Evolutionary conservation across 2,113 vertebrate genomes (phyloP).

Genomic region (Himantopus leucocephalus): DNA sequence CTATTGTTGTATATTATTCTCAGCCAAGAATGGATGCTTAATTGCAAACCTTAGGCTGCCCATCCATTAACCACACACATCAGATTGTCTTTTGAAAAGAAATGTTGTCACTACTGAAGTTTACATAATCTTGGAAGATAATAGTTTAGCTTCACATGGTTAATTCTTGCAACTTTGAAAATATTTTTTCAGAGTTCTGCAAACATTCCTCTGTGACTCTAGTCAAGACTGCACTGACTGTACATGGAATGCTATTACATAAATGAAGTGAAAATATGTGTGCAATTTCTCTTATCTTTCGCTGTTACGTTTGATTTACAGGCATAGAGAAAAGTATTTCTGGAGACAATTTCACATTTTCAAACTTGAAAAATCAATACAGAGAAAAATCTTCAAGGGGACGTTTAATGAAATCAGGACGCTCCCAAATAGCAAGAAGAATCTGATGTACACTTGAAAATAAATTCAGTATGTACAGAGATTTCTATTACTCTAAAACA

Average conservation of each 20-base stretch:
- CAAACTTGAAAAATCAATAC: not conserved
- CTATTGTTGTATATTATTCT: not conserved
- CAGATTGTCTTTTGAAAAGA: not conserved
- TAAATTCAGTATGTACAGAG: not conserved
- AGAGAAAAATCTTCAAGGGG: not conserved
- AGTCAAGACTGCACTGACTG: not conserved
- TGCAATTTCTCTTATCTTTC: not conserved
- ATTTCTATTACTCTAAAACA: not conserved
- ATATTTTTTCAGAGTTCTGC: not conserved
- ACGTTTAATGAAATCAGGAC: not conserved
- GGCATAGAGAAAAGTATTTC: not conserved
- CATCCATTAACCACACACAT: not conserved
- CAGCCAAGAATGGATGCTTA: not conserved
- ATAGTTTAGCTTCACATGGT: not conserved
- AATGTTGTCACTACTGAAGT: not conserved
- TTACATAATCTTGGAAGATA: not conserved
- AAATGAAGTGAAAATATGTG: not conserved
- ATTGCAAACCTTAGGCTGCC: not conserved
- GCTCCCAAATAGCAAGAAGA: not conserved
- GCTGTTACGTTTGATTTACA: not conserved
- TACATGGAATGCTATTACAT: too few relatives aligned
- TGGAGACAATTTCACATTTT: not conserved
- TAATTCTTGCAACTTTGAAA: not conserved
- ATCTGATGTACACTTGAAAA: not conserved
- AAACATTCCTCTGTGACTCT: not conserved